Base-by-base conservation (phyloP, 1,140 invertebrate species). In the Vanessa atalanta region DNA sequence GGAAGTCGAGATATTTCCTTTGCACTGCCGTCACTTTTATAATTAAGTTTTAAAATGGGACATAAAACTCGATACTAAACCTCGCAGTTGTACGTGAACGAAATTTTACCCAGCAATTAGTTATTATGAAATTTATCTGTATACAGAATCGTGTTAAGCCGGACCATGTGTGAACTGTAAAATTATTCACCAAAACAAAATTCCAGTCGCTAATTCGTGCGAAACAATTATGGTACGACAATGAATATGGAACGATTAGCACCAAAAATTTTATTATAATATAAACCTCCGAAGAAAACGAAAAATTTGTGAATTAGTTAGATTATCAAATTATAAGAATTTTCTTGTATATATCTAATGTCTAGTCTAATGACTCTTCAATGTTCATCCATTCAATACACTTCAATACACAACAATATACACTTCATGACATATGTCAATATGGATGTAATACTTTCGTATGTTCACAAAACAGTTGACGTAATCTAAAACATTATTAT, bases 91-190 rank as follows among this genome's bases (percentile, higher is more conserved):
- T 72, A 72, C 70, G 70, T 72, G 70, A 72, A 26, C 53, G 53
- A 66, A 66, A 72, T 72, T 72, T 72, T 72, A 72, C 53, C 48
- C 70, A 16, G 51, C 63, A 60, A 72, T 65, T 72, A 72, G 70
- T 65, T 72, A 66, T 60, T 65, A 72, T 66, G 63, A 72, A 72
- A 72, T 72, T 66, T 72, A 72, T 72, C 70, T 37, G 53, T 57
- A 60, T 43, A 66, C 70, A 60, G 47, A 65, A 72, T 72, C 51
- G 51, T 72, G 51, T 72, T 72, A 60, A 57, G 20, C 43, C 48
- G 48, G 63, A 65, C 48, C 64, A 55, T n/a, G 55, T 70, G 70
- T 53, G 51, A 31, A 50, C 23, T 66, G 47, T 65, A 11, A 68
- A 68, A 68, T 57, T 68, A 57, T 57, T 68, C 43, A 57, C n/a